Evolutionary conservation across 2,113 vertebrate genomes (phyloP), one percentile per base, ranked within the genome.

Genomic region (Dendropsophus ebraccatus): DNA sequence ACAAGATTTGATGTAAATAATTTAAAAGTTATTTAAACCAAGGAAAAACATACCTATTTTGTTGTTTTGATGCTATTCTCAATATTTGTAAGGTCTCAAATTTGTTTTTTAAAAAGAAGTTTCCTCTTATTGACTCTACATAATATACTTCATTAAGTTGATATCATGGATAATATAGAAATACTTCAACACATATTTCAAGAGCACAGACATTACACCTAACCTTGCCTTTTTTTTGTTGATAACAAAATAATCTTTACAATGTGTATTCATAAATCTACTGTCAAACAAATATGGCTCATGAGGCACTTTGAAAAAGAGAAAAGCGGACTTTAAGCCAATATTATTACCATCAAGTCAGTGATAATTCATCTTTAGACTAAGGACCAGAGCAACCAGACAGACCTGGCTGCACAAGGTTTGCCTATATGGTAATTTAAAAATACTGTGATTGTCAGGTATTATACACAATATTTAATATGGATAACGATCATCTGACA

Each of bases 1-100:
- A 75, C 74, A 79, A 54, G 45, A 86, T 54, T 86, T 80, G 37
- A 54, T 86, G 60, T 80, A 80, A 72, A 80, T 86, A 80, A 72
- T 80, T 70, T 45, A 80, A 37, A 75, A 45, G 54, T 19, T 75
- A 62, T 84, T 49, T 62, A 76, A 45, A 30, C 52, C 14, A 23
- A 75, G 70, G 16, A 32, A 58, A 70, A 76, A 76, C 2, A 76
- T 23, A 47, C 32, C 32, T 37, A 25, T 23, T 82, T 82, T 70
- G 37, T 82, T 70, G 69, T 52, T 70, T 17, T 23, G 4, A 25
- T 35, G 10, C 21, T 47, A 72, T 52, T 52, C 25, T 70, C 23
- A 7, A 65, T 58, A 70, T 23, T 70, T 41, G 67, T 70, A 37
- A 37, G 8, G 41, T 70, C 67, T 70, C 17, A 17, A 35, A 12